phyloP scores from a whole-genome alignment of 2,797 vertebrate species.

The Myiotriccus ornatus region DNA sequence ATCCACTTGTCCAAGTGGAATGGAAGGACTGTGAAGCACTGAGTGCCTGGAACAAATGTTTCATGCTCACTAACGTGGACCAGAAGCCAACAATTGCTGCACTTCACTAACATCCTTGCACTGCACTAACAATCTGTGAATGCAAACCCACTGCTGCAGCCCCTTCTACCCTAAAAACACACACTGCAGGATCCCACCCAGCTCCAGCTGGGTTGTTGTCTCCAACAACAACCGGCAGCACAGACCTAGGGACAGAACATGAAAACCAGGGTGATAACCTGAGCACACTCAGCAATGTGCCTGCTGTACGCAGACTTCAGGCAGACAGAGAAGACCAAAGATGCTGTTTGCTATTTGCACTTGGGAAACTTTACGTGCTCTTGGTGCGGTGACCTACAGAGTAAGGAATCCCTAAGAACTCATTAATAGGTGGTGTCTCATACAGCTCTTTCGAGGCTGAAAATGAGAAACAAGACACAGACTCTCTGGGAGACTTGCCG shows the following conservation, averaged over 20 bases:
- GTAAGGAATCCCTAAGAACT: conserved; percentile 60
- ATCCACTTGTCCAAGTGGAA: neutral
- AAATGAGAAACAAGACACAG: conserved; percentile 37
- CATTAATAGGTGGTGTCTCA: conserved; percentile 51
- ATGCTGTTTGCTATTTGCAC: neutral
- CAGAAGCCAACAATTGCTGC: neutral
- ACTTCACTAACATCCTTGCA: neutral
- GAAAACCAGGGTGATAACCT: neutral
- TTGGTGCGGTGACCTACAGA: conserved; percentile 34
- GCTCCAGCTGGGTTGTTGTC: neutral
- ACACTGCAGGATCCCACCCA: neutral
- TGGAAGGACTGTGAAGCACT: neutral
- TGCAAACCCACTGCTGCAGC: neutral
- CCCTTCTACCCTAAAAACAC: neutral
- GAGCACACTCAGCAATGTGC: neutral
- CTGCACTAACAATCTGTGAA: neutral
- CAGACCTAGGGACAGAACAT: neutral
- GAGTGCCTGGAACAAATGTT: neutral
- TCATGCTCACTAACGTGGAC: rapidly evolving
- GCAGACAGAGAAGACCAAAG: neutral
- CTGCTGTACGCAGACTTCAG: neutral
- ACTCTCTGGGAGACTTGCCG: conserved; percentile 30
- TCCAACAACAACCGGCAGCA: neutral
- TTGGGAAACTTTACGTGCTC: neutral
- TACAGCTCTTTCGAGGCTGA: conserved; percentile 27